A percentile compares a stretch with the other conserved stretches of the same genome.
Conservation (phyloP, 2,797 vertebrate genomes). For the Melanotaenia boesemani region DNA sequence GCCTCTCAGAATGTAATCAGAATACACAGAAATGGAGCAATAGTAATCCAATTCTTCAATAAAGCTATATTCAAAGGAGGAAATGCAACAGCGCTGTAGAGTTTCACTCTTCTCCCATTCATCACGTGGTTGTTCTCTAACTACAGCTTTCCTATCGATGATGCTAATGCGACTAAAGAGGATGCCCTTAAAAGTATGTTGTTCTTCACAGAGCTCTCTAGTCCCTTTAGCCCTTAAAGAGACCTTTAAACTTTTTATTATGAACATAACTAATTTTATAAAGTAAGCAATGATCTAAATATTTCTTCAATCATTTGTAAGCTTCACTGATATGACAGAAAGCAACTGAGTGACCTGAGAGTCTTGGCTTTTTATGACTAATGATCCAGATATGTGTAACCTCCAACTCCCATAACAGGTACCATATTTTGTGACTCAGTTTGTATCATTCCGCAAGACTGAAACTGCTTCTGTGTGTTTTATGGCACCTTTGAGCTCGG, state of each 20-base stretch:
- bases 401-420: conserved; percentile 63
- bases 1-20: background rate
- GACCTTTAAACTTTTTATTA: background rate
- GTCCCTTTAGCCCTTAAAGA: background rate
- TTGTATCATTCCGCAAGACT: conserved; percentile 32
- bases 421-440: conserved; percentile 37
- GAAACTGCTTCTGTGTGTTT: conserved; percentile 56
- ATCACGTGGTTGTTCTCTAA: no score
- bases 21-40: background rate
- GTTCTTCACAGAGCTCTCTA: background rate
- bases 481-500: conserved; percentile 20
- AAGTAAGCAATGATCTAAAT: conserved; percentile 3
- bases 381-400: conserved; percentile 57
- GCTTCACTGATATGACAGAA: conserved; percentile 27
- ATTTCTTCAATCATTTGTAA: background rate
- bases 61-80: no score
- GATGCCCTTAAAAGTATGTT: background rate
- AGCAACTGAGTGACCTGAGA: conserved; percentile 22
- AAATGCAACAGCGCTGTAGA: no score
- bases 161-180: background rate
- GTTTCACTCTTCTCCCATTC: no score
- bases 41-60: background rate
- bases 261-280: background rate
- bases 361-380: conserved; percentile 58
- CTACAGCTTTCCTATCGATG: background rate